A percentile compares a stretch with the other conserved stretches of the same genome.
Evolutionary conservation across 2,113 vertebrate species (phyloP).

Genomic region (Pithys albifrons): DNA sequence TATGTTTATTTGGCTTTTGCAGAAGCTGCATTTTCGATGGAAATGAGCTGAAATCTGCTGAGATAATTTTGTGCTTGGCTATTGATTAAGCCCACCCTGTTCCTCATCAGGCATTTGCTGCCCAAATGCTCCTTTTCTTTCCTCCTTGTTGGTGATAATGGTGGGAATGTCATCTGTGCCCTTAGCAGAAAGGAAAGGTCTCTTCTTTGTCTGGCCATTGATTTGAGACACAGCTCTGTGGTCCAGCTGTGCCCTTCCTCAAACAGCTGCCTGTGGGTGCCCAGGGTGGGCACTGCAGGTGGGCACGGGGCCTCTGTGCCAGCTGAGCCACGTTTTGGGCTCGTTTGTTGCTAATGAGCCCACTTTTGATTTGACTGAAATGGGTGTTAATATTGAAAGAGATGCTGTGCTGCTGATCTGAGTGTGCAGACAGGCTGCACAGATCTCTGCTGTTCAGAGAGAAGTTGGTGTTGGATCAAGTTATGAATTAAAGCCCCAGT

Average conservation of each 20-base stretch:
- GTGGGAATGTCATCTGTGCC: background rate
- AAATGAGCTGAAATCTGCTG: background rate
- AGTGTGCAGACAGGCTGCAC: background rate
- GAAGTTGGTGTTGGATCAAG: background rate
- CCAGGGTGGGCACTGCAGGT: background rate
- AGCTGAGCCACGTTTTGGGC: background rate
- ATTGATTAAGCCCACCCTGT: background rate
- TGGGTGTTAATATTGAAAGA: background rate
- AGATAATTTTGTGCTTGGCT: background rate
- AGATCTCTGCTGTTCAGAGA: background rate
- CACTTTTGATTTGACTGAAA: background rate
- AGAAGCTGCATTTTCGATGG: background rate
- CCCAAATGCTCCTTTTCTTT: background rate
- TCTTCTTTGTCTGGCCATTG: background rate
- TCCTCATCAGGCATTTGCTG: background rate
- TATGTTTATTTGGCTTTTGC: background rate
- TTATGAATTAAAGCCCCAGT: background rate
- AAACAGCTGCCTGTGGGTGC: background rate
- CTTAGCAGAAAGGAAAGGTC: background rate
- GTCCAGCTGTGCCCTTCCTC: background rate
- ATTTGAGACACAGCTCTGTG: background rate
- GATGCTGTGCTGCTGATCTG: background rate
- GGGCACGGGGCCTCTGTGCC: accelerated
- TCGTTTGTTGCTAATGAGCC: background rate
- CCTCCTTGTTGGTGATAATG: background rate